Conservation (phyloP, 1,140 invertebrate genomes). For the Megalonaias nervosa region DNA sequence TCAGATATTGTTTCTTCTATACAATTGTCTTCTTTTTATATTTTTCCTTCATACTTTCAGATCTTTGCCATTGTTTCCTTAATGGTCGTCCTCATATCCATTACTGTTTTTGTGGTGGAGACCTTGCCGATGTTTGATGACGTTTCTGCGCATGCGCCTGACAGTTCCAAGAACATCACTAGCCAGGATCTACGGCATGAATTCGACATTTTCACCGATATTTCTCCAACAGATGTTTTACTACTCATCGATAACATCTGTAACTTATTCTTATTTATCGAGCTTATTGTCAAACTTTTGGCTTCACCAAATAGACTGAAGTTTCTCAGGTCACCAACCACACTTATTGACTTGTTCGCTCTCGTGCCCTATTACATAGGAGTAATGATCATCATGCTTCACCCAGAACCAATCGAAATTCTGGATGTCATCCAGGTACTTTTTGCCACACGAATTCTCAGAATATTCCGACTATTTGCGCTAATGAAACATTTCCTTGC, state of each 20-base stretch:
- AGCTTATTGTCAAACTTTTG: conserved; percentile 59
- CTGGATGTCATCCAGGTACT: conserved; percentile 45
- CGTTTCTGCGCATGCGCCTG: conserved; percentile 18
- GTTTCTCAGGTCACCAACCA: conserved; percentile 49
- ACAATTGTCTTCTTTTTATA: neutral
- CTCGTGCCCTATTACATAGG: conserved; percentile 56
- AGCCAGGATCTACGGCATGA: conserved; percentile 30
- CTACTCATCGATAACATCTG: conserved; percentile 41
- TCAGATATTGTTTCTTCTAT: neutral
- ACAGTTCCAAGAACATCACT: conserved; percentile 15
- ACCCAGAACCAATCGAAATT: conserved; percentile 44
- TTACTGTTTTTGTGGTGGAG: conserved; percentile 45
- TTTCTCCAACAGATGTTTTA: conserved; percentile 25
- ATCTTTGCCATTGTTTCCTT: conserved; percentile 42
- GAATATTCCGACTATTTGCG: conserved; percentile 54
- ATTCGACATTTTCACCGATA: conserved; percentile 37
- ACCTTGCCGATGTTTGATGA: conserved; percentile 41
- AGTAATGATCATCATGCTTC: conserved; percentile 66
- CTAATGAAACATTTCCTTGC: conserved; percentile 57
- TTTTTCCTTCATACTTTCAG: conserved; percentile 35
- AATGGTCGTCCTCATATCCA: conserved; percentile 42
- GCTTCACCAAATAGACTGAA: conserved; percentile 65
- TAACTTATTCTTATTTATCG: conserved; percentile 44
- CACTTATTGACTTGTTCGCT: conserved; percentile 49
- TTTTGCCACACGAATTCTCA: conserved; percentile 44